Conservation (phyloP, 2,797 vertebrate species). For the Clarias pachynema region DNA sequence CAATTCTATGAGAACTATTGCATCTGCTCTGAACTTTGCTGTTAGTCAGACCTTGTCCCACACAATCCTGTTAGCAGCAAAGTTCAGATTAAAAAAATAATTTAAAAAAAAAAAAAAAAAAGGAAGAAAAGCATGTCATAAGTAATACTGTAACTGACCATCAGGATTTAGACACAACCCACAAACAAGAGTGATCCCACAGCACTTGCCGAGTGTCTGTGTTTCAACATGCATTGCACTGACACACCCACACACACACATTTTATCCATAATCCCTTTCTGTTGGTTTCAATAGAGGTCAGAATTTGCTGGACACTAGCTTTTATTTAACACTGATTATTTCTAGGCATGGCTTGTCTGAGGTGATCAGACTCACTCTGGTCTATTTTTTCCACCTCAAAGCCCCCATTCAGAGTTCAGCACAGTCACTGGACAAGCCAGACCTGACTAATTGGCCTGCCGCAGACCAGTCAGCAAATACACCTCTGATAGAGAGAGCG, state of each 20-base stretch:
- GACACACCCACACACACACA: constrained; percentile 37
- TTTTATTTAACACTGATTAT: constrained; percentile 76
- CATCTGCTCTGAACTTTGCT: constrained; percentile 22
- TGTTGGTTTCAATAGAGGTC: constrained; percentile 72
- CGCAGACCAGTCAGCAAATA: constrained; percentile 78
- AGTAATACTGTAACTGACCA: background rate
- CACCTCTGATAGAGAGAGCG: constrained; percentile 37
- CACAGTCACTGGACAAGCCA: constrained; percentile 69
- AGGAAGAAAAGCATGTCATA: constrained; percentile 11
- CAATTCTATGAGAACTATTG: constrained; percentile 9
- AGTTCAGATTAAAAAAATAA: constrained; percentile 42
- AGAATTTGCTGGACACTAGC: constrained; percentile 70
- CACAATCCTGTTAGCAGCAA: constrained; percentile 33
- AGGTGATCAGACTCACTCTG: constrained; percentile 71
- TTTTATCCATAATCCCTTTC: constrained; percentile 68
- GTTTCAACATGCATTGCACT: constrained; percentile 34
- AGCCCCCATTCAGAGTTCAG: constrained; percentile 74
- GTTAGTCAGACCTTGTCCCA: constrained; percentile 14
- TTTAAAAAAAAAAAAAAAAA: background rate
- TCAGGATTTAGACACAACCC: constrained; percentile 11
- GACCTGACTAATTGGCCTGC: constrained; percentile 65
- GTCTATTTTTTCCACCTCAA: constrained; percentile 70
- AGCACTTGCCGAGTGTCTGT: constrained; percentile 13
- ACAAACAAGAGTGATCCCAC: background rate
- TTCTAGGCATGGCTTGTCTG: constrained; percentile 72